A percentile compares a stretch with the other conserved stretches of the same genome.
phyloP scores from a whole-genome alignment of 2,113 vertebrate species.

The Perca flavescens region DNA sequence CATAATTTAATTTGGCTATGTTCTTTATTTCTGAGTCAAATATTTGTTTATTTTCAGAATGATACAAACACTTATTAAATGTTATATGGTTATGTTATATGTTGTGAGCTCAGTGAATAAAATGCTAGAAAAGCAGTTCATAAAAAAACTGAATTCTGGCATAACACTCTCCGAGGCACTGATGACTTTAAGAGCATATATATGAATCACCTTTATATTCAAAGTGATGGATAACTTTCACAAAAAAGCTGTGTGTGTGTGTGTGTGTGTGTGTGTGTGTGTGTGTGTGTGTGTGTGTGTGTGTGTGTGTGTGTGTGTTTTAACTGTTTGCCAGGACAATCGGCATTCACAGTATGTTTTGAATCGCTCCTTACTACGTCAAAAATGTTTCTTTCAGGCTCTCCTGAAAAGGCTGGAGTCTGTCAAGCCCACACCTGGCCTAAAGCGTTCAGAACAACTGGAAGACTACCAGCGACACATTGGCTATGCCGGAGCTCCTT shows the following conservation, averaged over 20 bases:
- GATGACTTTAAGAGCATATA: not conserved
- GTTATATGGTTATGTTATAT: not conserved
- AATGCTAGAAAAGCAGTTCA: not conserved
- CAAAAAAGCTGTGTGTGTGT: too few relatives aligned
- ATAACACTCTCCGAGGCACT: not conserved
- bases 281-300: too few relatives aligned
- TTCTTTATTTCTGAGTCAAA: slow-evolving; percentile 3
- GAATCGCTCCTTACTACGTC: not conserved
- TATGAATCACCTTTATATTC: not conserved
- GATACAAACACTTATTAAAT: not conserved
- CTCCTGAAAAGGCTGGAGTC: slow-evolving; percentile 92
- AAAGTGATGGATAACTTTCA: not conserved
- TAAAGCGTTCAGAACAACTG: slow-evolving; percentile 90
- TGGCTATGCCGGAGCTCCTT: slow-evolving; percentile 79
- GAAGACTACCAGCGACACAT: slow-evolving; percentile 90
- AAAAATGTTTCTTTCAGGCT: slow-evolving; percentile 80
- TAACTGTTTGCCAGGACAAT: not conserved
- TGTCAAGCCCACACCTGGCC: slow-evolving; percentile 90
- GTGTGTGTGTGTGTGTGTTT: not conserved
- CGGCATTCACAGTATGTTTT: not conserved
- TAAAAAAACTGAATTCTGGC: not conserved
- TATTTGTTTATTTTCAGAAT: not conserved
- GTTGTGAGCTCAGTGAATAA: not conserved
- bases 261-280: too few relatives aligned
- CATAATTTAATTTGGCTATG: not conserved